Percentiles rank a stretch among this genome's conserved stretches.
phyloP scores from a whole-genome alignment of 1,140 invertebrate genomes.

The Propsilocerus akamusi region DNA sequence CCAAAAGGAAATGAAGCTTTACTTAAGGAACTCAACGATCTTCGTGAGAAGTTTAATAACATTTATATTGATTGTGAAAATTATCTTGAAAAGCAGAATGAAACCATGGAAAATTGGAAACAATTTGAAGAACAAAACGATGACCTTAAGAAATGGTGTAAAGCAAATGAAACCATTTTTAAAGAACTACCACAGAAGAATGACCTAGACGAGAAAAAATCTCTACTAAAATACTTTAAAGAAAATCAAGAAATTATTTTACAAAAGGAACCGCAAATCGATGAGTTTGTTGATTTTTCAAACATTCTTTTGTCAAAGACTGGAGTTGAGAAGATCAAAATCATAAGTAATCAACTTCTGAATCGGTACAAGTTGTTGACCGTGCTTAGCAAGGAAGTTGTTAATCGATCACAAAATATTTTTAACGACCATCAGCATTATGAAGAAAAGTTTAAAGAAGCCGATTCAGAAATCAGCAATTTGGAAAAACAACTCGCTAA shows the following conservation, averaged over 20 bases:
- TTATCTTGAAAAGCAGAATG: slow-evolving; percentile 47
- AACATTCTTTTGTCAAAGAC: slow-evolving; percentile 69
- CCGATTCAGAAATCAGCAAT: slow-evolving; percentile 54
- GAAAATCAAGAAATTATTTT: slow-evolving; percentile 54
- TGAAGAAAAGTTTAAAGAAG: slow-evolving; percentile 53
- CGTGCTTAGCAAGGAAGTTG: slow-evolving; percentile 68
- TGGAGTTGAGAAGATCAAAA: slow-evolving; percentile 69
- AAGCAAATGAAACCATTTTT: slow-evolving; percentile 61
- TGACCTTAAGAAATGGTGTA: slow-evolving; percentile 65
- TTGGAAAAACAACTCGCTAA: slow-evolving; percentile 56
- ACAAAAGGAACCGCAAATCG: slow-evolving; percentile 61
- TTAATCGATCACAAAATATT: slow-evolving; percentile 68
- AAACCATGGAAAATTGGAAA: slow-evolving; percentile 63
- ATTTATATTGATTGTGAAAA: slow-evolving; percentile 42
- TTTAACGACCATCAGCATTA: slow-evolving; percentile 71
- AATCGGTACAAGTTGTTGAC: slow-evolving; percentile 73
- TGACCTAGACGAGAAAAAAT: slow-evolving; percentile 61
- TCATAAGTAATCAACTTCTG: slow-evolving; percentile 73
- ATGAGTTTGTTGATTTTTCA: slow-evolving; percentile 77
- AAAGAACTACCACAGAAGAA: slow-evolving; percentile 68
- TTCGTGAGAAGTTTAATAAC: slow-evolving; percentile 42
- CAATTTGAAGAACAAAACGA: slow-evolving; percentile 71
- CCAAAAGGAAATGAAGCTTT: slow-evolving; percentile 52
- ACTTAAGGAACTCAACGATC: slow-evolving; percentile 48
- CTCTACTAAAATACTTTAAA: slow-evolving; percentile 50